These are phyloP conservation scores for Masnerella sp. DNA, from an alignment of 2,888 invertebrate genomes.

Conservation along the genomic window DNA sequence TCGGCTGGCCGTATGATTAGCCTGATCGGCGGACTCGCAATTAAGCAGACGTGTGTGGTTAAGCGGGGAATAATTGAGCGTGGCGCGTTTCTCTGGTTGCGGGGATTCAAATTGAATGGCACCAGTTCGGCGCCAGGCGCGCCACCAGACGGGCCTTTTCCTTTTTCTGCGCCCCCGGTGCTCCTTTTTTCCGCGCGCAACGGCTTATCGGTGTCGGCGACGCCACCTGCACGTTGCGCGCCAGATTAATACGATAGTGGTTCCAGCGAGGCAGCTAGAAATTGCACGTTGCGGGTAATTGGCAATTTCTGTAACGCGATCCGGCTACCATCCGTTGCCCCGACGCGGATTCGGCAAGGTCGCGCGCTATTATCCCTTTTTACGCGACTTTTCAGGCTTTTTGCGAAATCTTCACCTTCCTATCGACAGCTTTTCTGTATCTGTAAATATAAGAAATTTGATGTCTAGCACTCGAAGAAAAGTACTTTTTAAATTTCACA, in stretches of 20 bases:
- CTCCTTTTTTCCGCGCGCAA: background rate
- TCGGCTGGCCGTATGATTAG: constrained; percentile 13
- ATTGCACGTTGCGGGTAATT: constrained; percentile 73
- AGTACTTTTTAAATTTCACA: too few species aligned
- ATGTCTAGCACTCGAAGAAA: background rate
- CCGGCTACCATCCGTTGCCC: constrained; percentile 65
- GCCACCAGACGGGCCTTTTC: constrained; percentile 38
- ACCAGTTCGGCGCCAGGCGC: constrained; percentile 39
- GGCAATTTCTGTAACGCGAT: constrained; percentile 73
- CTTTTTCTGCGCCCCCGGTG: constrained; percentile 17
- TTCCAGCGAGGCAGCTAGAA: constrained; percentile 64
- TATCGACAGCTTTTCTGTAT: constrained; percentile 37
- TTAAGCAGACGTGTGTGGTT: constrained; percentile 17
- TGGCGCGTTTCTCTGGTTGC: too few species aligned
- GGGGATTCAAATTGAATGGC: constrained; percentile 27
- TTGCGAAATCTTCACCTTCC: constrained; percentile 44
- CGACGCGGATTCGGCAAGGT: constrained; percentile 28
- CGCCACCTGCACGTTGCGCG: constrained; percentile 49
- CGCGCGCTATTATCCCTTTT: constrained; percentile 35
- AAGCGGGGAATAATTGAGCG: constrained; percentile 19
- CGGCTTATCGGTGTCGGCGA: constrained; percentile 34
- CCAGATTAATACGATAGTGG: constrained; percentile 69
- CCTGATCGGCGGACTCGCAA: constrained; percentile 5
- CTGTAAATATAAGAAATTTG: background rate
- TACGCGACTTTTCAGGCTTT: constrained; percentile 25